These are phyloP conservation scores for Protobothrops mucrosquamatus DNA, from an alignment of 2,113 vertebrate species.

Conservation along the genomic window DNA sequence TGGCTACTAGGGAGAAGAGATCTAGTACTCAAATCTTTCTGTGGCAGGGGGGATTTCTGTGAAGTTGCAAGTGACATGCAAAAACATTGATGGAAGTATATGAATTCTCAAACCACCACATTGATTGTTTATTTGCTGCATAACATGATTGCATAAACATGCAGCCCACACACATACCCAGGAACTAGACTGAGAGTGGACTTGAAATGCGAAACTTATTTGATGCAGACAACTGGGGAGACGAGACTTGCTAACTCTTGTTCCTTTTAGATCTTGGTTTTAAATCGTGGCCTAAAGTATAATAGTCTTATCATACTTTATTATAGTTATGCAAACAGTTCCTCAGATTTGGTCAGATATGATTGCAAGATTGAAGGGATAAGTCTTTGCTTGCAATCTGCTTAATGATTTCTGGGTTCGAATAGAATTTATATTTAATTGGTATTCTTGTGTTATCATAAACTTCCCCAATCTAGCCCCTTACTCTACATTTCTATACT, in stretches of 20 bases:
- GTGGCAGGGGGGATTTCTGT: not conserved
- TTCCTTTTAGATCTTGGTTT: not conserved
- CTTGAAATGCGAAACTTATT: not conserved
- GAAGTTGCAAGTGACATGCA: not conserved
- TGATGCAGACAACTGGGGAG: not conserved
- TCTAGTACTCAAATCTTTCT: not conserved
- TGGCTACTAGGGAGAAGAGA: not conserved
- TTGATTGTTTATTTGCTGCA: slow-evolving; percentile 28
- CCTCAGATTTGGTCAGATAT: not conserved
- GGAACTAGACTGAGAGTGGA: not conserved
- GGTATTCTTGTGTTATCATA: not conserved
- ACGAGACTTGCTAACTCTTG: not conserved
- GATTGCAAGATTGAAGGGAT: not conserved
- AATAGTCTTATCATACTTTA: not conserved
- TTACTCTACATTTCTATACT: not conserved
- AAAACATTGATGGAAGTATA: slow-evolving; percentile 12
- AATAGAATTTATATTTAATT: not conserved
- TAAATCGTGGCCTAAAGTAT: not conserved
- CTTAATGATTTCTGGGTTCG: not conserved
- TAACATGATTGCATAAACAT: slow-evolving; percentile 30
- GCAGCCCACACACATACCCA: not conserved
- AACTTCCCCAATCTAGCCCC: not conserved
- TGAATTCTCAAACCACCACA: slow-evolving; percentile 23
- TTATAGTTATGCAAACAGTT: not conserved
- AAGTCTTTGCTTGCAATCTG: not conserved